Base-by-base conservation (phyloP, 2,888 invertebrate genomes). In the Chesias legatella region DNA sequence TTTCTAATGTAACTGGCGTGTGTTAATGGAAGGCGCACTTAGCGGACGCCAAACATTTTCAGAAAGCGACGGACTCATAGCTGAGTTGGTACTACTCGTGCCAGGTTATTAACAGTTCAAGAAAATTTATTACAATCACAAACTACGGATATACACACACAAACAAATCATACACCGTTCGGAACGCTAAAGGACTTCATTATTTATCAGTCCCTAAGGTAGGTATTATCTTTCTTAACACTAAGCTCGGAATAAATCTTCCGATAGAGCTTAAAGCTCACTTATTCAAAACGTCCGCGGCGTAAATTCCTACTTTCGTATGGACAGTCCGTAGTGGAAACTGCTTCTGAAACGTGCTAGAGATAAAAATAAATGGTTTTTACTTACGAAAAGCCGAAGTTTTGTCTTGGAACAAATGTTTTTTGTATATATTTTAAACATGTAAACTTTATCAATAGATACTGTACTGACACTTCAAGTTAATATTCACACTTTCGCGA, bases 281-380 rank as follows among this genome's bases (percentile, higher is more conserved):
- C 40, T 40, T 53, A 46, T 43, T 42, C 44, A 40, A 26, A 42
- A 30, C 38, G 43, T 38, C 40, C 38, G 25, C 11, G 26, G 44
- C 47, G 41, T 53, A 46, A 43, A 40, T 44, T 40, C 24, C 44
- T 20, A 43, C 49, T 52, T 49, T 47, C 22, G 40, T 43, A 49
- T 43, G 50, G 44, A 44, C 40, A 34, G 40, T 38, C 28, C 37
- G 40, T 47, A 44, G 42, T 34, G 34, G 33, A 13, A 37, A 40
- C 33, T 51, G 36, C 35, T 38, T 38, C 40, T 45, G 35, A 41
- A 42, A 47, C 51, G 51, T 50, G 47, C 31, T 37, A 24, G 10
- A 34, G 50, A 48, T 45, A 53, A 47, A 39, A 48, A 43, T 47
- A 48, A 45, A 26, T 41, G 38, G 30, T 48, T 43, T 34, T 43